Percentiles rank a stretch among this genome's conserved stretches.
phyloP scores from a whole-genome alignment of 2,797 vertebrate genomes.

The Takifugu rubripes region DNA sequence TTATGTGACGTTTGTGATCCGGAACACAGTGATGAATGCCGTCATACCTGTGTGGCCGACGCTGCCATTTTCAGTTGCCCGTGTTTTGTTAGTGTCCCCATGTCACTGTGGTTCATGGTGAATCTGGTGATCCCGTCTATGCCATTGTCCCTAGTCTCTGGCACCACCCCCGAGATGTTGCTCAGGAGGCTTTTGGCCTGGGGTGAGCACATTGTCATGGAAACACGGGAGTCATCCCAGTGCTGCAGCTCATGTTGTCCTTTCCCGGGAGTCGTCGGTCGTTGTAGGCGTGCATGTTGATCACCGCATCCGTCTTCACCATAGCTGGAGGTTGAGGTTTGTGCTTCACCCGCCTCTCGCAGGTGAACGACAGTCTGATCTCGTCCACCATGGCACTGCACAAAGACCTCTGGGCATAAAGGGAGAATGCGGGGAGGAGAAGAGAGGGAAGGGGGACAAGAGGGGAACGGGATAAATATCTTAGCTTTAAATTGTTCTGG shows the following conservation, averaged over 20 bases:
- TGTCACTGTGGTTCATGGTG: conserved; percentile 78
- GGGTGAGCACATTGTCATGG: conserved; percentile 79
- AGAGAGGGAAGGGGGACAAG: conserved; percentile 27
- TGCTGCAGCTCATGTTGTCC: conserved; percentile 93
- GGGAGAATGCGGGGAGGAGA: conserved; percentile 20
- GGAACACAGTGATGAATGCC: conserved; percentile 55
- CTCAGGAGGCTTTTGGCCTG: conserved; percentile 71
- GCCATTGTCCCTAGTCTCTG: conserved; percentile 76
- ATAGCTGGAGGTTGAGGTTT: conserved; percentile 81
- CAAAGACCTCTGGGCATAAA: conserved; percentile 92
- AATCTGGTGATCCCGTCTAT: conserved; percentile 74
- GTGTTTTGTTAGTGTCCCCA: conserved; percentile 75
- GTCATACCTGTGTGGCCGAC: conserved; percentile 78
- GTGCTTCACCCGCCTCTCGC: conserved; percentile 95
- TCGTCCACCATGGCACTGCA: conserved; percentile 95
- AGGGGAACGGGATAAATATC: conserved; percentile 53
- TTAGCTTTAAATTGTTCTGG: conserved; percentile 74
- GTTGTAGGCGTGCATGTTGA: conserved; percentile 99
- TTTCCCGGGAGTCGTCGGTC: conserved; percentile 96
- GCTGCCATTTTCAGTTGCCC: conserved; percentile 76
- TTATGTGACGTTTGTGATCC: conserved; percentile 23
- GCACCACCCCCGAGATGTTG: conserved; percentile 65
- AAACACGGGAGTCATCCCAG: conserved; percentile 86
- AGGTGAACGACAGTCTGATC: conserved; percentile 96
- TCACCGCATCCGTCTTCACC: conserved; percentile 93